Percentiles rank a stretch among this genome's conserved stretches.
Conservation (phyloP, 2,888 invertebrate species). For the Biston stratarius region DNA sequence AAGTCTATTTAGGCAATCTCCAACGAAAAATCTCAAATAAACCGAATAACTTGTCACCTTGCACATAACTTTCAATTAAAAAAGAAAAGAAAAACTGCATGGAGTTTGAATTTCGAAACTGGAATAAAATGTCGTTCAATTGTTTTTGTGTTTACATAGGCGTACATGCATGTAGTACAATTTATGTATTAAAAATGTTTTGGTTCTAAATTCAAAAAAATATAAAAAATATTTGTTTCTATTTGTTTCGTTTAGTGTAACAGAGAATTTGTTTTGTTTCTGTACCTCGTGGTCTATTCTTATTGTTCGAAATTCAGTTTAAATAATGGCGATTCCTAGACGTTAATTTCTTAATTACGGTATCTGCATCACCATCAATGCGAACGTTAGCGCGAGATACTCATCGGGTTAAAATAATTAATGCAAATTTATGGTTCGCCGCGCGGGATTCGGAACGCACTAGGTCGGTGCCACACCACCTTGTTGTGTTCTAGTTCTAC, state of each 20-base stretch:
- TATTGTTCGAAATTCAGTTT: slow-evolving; percentile 38
- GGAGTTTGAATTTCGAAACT: slow-evolving; percentile 43
- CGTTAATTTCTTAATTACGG: slow-evolving; percentile 50
- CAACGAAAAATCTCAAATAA: slow-evolving; percentile 83
- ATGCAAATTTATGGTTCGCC: slow-evolving; percentile 65
- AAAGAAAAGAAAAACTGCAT: slow-evolving; percentile 35
- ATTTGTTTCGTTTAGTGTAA: no score
- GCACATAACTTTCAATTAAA: slow-evolving; percentile 62
- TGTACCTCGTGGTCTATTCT: slow-evolving; percentile 16
- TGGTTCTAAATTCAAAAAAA: no score
- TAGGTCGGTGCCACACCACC: slow-evolving; percentile 39
- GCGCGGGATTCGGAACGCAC: slow-evolving; percentile 52
- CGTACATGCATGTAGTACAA: no score
- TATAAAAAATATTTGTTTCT: no score
- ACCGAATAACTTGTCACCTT: slow-evolving; percentile 71
- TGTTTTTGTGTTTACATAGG: slow-evolving; percentile 32
- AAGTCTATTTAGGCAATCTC: slow-evolving; percentile 83
- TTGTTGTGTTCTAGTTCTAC: slow-evolving; percentile 37
- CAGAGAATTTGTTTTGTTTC: not conserved
- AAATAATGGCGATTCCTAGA: slow-evolving; percentile 40
- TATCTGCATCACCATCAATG: slow-evolving; percentile 65
- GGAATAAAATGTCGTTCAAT: slow-evolving; percentile 35
- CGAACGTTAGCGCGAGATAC: slow-evolving; percentile 64
- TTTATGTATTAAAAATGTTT: no score
- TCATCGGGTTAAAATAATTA: slow-evolving; percentile 68